Evolutionary conservation across 2,113 vertebrate species (phyloP), one percentile per base, ranked within the genome.

Genomic region (Seriola aureovittata): DNA sequence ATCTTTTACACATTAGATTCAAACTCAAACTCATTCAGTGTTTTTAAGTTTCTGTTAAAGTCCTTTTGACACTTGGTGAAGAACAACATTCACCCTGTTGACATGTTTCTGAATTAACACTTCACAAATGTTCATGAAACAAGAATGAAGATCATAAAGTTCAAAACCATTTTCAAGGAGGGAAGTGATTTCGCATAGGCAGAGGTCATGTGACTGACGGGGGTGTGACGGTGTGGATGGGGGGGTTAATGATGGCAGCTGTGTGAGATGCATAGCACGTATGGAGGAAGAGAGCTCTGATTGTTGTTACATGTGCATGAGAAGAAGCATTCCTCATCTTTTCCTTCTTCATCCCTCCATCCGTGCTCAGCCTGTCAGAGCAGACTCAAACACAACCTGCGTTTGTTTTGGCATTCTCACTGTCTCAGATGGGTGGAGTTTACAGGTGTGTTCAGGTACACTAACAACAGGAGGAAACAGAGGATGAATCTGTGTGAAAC

Each of bases 161-260:
- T 32, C 10, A 67, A 40, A 75, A 70, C 17, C 32, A 21, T 6
- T 60, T 68, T 50, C 0, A 59, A 29, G 32, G 38, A 29, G 36
- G 74, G 72, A 81, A 46, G 84, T 85, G 82, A 88, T 40, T 64
- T 86, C 65, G 77, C 74, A 81, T 78, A 86, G 84, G 84, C 84
- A 70, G 10, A 59, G 75, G 70, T 81, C 75, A 88, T 80, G 85
- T 85, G 84, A 86, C 42, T 38, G 52, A n/a, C 0, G 16, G 16
- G 16, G 32, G 57, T 0, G 25, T 36, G 38, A 16, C 55, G 32
- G 63, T 50, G 46, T 21, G 60, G 4, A 29, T 29, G 50, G 46
- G 14, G 74, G 85, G 36, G 63, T 42, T 36, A 21, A 60, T 87
- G 63, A 82, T 72, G 88, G 52, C 72, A 38, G 75, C 76, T 62